phyloP scores from a whole-genome alignment of 1,140 invertebrate genomes.

The Chlorops oryzae region DNA sequence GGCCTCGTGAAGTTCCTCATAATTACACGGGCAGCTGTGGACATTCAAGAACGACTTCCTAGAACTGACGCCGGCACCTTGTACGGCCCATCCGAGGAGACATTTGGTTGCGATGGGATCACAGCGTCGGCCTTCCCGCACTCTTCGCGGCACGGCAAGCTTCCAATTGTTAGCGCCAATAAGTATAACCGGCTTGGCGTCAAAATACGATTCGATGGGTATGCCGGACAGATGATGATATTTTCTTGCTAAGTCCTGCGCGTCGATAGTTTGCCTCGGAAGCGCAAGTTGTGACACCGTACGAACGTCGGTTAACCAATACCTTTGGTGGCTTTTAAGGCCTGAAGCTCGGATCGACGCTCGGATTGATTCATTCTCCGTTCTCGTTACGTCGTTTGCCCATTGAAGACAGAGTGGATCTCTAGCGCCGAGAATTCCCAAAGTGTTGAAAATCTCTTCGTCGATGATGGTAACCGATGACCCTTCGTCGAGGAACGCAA shows the following conservation, averaged over 20 bases:
- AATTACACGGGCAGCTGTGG: no score
- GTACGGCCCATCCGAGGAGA: background rate
- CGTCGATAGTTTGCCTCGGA: no score
- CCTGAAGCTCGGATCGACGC: background rate
- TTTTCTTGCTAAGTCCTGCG: no score
- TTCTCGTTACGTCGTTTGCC: background rate
- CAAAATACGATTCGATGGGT: background rate
- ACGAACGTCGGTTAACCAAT: background rate
- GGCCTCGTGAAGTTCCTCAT: no score
- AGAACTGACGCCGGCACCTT: background rate
- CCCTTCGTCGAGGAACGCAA: conserved; percentile 4
- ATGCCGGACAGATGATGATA: background rate
- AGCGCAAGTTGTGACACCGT: no score
- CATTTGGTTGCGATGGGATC: conserved; percentile 5
- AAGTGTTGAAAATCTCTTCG: background rate
- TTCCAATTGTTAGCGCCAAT: conserved; percentile 9
- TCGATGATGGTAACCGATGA: conserved; percentile 2
- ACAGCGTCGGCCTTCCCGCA: background rate
- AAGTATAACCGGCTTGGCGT: background rate
- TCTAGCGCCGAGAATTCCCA: background rate
- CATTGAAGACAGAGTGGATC: background rate
- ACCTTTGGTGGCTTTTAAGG: background rate
- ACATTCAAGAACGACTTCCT: no score
- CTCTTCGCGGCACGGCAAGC: background rate
- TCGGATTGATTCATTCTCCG: background rate